Base-by-base conservation (phyloP, 1,140 invertebrate species). In the Panonychus citri region DNA sequence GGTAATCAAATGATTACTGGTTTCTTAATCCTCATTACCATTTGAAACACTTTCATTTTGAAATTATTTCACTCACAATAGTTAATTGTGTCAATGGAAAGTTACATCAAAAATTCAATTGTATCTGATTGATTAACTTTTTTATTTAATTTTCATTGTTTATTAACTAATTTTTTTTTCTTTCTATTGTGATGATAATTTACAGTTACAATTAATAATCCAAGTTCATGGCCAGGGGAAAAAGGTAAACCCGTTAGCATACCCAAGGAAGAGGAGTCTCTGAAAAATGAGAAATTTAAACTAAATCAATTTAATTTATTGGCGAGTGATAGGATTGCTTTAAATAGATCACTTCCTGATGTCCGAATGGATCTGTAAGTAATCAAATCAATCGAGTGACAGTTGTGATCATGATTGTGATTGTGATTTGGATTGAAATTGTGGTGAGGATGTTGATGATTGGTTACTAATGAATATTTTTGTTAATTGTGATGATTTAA, bases 251-350 rank as follows among this genome's bases (percentile, higher is more conserved):
- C 85, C 28, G 90, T 96, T 5, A 77, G 80, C 59, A 83, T 94
- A 63, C 80, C 85, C 27, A 71, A 80, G 3, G 81, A 86, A 24
- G 77, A 83, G 67, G 83, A 94, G 64, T 78, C 78, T 49, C 69
- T 85, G 30, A 86, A 90, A 75, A 82, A 91, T 71, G 86, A 94
- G 63, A 87, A 89, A 67, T 96, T 96, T 70, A 91, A 93, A 54
- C 52, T 65, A 34, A 95, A 97, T 74, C 90, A 99, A 73, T 99
- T 99, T 71, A 99, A 99, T 74, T 74, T 98, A 59, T 71, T 96
- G 67, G 93, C 91, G 49, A 95, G 88, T 70, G 91, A 99, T 71
- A 83, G 87, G 77, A 96, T 99, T 62, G 89, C 90, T 37, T 69
- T 98, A 37, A 98, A 98, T 73, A 76, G 95, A 64, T 89, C 87